A percentile compares a stretch with the other conserved stretches of the same genome.
Evolutionary conservation across 2,888 invertebrate species (phyloP).

Genomic region (Eledona agricola): DNA sequence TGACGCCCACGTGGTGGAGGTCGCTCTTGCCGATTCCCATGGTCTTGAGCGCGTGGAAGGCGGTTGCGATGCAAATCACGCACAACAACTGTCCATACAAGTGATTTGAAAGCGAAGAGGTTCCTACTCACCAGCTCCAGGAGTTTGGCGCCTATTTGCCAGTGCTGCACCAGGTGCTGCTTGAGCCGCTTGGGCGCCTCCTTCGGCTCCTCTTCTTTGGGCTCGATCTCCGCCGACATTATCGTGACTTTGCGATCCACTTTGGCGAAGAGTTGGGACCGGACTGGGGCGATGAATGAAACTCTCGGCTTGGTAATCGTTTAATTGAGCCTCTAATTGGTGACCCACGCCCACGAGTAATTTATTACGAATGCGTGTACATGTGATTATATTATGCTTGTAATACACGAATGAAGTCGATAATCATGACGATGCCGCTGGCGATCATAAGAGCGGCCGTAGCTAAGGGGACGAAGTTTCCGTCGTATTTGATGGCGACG

Average conservation of each 20-base stretch:
- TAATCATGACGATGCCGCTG: slow-evolving; percentile 1
- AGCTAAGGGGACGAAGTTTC: background rate
- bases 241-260: no score
- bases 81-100: slow-evolving; percentile 65
- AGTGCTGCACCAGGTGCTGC: slow-evolving; percentile 64
- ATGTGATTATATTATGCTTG: slow-evolving; percentile 1
- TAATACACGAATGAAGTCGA: slow-evolving; percentile 2
- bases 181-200: slow-evolving; percentile 58
- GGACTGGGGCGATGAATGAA: slow-evolving; percentile 25
- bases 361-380: slow-evolving; percentile 3
- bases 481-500: background rate
- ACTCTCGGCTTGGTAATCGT: slow-evolving; percentile 19
- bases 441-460: slow-evolving; percentile 1
- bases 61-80: slow-evolving; percentile 70
- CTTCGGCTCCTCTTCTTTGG: slow-evolving; percentile 63
- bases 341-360: slow-evolving; percentile 16
- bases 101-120: no score
- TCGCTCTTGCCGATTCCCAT: slow-evolving; percentile 66
- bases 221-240: no score
- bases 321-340: slow-evolving; percentile 34
- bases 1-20: slow-evolving; percentile 69
- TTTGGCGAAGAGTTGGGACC: slow-evolving; percentile 75
- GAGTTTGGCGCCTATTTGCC: slow-evolving; percentile 69
- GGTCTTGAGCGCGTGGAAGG: slow-evolving; percentile 71
- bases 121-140: slow-evolving; percentile 72